A percentile compares a stretch with the other conserved stretches of the same genome.
phyloP scores from a whole-genome alignment of 2,113 vertebrate genomes.

The Plectropomus leopardus region DNA sequence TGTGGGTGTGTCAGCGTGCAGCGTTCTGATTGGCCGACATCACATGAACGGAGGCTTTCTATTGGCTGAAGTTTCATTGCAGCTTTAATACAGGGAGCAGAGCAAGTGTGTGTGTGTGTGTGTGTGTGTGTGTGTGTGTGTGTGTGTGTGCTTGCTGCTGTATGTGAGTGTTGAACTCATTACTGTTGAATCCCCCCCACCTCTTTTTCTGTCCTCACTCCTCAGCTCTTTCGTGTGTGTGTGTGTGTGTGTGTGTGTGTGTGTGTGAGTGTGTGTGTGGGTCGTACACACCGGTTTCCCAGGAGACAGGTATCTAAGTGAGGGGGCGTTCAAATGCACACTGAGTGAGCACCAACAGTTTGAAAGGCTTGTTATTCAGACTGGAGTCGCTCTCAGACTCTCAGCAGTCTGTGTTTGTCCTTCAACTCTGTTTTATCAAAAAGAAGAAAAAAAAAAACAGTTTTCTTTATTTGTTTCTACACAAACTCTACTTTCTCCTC shows the following conservation, averaged over 20 bases:
- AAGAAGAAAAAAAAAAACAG: background rate
- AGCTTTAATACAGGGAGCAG: conserved; percentile 21
- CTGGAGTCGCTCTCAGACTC: conserved; percentile 50
- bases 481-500: background rate
- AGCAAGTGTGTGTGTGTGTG: conserved; percentile 9
- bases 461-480: conserved; percentile 1
- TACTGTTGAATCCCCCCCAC: conserved; percentile 34
- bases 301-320: conserved; percentile 78
- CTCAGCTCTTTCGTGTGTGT: conserved; percentile 13
- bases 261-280: background rate
- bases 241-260: background rate
- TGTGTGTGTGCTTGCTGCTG: background rate
- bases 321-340: conserved; percentile 69
- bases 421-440: conserved; percentile 51
- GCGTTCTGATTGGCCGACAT: conserved; percentile 60
- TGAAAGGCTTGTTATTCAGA: conserved; percentile 70
- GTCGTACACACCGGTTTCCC: conserved; percentile 66
- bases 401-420: conserved; percentile 49
- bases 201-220: conserved; percentile 16
- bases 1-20: conserved; percentile 75
- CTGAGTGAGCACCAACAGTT: conserved; percentile 66
- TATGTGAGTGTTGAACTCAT: conserved; percentile 42
- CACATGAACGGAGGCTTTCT: background rate
- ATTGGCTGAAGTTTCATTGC: conserved; percentile 61
- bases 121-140: background rate